Evolutionary conservation across 2,113 vertebrate genomes (phyloP).

Genomic region (Chroicocephalus ridibundus): DNA sequence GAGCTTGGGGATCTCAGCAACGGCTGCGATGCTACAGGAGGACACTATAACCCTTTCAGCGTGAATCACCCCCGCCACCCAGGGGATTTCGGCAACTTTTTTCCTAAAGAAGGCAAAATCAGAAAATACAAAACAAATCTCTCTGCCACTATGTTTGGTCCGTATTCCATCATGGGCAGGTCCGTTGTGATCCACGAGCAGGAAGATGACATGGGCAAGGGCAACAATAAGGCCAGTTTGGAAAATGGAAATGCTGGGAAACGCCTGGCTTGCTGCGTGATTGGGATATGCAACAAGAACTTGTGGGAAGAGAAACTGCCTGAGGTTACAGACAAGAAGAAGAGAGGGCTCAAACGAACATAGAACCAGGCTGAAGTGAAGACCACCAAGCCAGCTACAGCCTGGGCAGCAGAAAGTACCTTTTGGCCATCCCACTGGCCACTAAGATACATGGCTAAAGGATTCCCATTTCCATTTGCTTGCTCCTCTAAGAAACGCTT

Average conservation of each 20-base stretch:
- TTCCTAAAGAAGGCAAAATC: slow-evolving; percentile 77
- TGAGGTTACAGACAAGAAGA: slow-evolving; percentile 39
- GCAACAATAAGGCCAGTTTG: slow-evolving; percentile 82
- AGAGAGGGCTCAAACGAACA: slow-evolving; percentile 32
- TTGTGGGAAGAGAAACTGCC: slow-evolving; percentile 69
- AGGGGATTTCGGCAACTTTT: slow-evolving; percentile 94
- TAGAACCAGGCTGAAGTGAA: background rate
- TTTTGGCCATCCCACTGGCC: background rate
- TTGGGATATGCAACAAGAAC: slow-evolving; percentile 72
- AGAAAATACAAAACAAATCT: slow-evolving; percentile 43
- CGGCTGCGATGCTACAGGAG: slow-evolving; percentile 83
- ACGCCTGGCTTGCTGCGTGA: slow-evolving; percentile 90
- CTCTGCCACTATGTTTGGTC: slow-evolving; percentile 77
- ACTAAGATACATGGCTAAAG: background rate
- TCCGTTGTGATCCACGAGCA: slow-evolving; percentile 87
- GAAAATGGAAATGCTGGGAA: slow-evolving; percentile 89
- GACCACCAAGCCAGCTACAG: background rate
- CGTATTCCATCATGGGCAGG: slow-evolving; percentile 81
- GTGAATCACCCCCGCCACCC: slow-evolving; percentile 86
- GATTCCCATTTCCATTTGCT: background rate
- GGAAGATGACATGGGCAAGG: slow-evolving; percentile 87
- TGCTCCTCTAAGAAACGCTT: background rate
- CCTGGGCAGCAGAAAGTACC: background rate
- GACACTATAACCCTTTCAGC: slow-evolving; percentile 86
- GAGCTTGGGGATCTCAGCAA: slow-evolving; percentile 85